A percentile compares a stretch with the other conserved stretches of the same genome.
Evolutionary conservation across 1,140 invertebrate species (phyloP).

Genomic region (Pissodes strobi): DNA sequence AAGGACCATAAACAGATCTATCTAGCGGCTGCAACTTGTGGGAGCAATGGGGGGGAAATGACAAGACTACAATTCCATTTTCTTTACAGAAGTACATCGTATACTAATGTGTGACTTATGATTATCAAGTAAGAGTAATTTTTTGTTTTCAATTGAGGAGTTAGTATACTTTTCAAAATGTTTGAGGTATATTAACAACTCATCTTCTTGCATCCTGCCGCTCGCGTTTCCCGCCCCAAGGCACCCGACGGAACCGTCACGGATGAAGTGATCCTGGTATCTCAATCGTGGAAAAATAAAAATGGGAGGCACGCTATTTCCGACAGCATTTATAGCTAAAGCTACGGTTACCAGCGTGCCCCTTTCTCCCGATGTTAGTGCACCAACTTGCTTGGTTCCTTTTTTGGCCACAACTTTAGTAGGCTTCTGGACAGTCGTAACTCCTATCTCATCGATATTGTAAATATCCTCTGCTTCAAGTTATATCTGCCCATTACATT

Average conservation of each 20-base stretch:
- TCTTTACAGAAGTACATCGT: slow-evolving; percentile 43
- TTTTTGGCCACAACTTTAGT: slow-evolving; percentile 42
- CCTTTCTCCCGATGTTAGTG: slow-evolving; percentile 50
- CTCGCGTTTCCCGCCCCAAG: slow-evolving; percentile 2
- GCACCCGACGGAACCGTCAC: slow-evolving; percentile 54
- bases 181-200: not conserved
- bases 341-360: slow-evolving; percentile 48
- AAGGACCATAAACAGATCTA: slow-evolving; percentile 14
- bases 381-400: slow-evolving; percentile 49
- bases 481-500: slow-evolving; percentile 15
- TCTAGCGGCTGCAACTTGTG: slow-evolving; percentile 26
- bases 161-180: not conserved
- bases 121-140: slow-evolving; percentile 34
- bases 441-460: slow-evolving; percentile 57
- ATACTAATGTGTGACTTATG: slow-evolving; percentile 38
- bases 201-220: not conserved
- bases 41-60: not conserved
- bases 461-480: slow-evolving; percentile 53
- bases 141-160: not conserved
- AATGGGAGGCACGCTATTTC: slow-evolving; percentile 20
- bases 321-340: slow-evolving; percentile 43
- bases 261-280: slow-evolving; percentile 51
- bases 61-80: slow-evolving; percentile 52
- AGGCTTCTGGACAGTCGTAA: slow-evolving; percentile 58
- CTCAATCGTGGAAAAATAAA: slow-evolving; percentile 43